Evolutionary conservation across 2,113 vertebrate genomes (phyloP).

Genomic region (Hyla sarda): DNA sequence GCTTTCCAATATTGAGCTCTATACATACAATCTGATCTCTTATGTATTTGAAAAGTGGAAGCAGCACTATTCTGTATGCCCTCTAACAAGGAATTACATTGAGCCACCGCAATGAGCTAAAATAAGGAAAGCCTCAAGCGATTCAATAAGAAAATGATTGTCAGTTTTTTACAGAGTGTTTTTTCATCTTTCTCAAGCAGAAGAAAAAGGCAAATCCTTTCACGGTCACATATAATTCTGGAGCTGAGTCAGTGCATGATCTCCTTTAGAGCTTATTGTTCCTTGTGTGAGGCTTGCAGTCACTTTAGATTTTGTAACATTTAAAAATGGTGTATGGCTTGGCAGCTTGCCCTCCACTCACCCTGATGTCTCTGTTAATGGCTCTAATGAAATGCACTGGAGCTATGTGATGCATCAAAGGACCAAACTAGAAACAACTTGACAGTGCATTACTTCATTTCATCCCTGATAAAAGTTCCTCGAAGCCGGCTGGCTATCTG

Average conservation of each 20-base stretch:
- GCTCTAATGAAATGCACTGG: slow-evolving; percentile 37
- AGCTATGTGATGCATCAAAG: slow-evolving; percentile 20
- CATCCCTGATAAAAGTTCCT: slow-evolving; percentile 1
- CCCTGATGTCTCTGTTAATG: slow-evolving; percentile 58
- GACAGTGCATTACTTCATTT: slow-evolving; percentile 56
- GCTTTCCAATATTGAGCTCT: slow-evolving; percentile 21
- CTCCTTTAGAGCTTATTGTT: slow-evolving; percentile 54
- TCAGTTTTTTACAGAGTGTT: slow-evolving; percentile 39
- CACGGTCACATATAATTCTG: slow-evolving; percentile 42
- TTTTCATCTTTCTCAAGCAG: slow-evolving; percentile 66
- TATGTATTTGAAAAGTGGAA: slow-evolving; percentile 34
- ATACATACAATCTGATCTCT: neutral
- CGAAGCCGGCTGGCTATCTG: neutral
- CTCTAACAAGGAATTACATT: slow-evolving; percentile 39
- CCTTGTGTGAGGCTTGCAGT: slow-evolving; percentile 61
- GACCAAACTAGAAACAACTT: slow-evolving; percentile 36
- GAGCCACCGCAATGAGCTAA: slow-evolving; percentile 44
- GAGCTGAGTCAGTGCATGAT: slow-evolving; percentile 52
- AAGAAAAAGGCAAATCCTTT: slow-evolving; percentile 46
- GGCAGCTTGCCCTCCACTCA: slow-evolving; percentile 12
- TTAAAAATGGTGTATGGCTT: slow-evolving; percentile 39
- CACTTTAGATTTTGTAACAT: slow-evolving; percentile 51
- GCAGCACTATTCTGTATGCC: slow-evolving; percentile 2
- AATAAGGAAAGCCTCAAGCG: slow-evolving; percentile 50
- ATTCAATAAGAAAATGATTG: slow-evolving; percentile 54